A percentile compares a stretch with the other conserved stretches of the same genome.
These are phyloP conservation scores for Pseudococcus longispinus DNA, from an alignment of 2,888 invertebrate species.

Conservation along the genomic window DNA sequence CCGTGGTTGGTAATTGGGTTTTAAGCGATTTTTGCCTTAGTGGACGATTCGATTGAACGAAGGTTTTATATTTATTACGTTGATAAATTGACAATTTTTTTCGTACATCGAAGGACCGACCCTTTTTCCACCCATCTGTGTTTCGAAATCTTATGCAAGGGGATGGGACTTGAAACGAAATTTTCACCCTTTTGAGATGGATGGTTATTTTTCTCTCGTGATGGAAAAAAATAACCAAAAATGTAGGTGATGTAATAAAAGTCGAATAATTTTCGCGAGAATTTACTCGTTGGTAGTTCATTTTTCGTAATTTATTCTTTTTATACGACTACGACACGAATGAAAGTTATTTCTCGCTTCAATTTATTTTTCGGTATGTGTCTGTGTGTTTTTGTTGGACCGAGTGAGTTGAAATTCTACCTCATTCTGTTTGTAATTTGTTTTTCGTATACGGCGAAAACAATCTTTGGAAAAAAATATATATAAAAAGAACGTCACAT, in stretches of 20 bases:
- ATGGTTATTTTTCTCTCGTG: background rate
- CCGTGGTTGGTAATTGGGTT: constrained; percentile 12
- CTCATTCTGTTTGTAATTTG: constrained; percentile 42
- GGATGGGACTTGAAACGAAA: background rate
- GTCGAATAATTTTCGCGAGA: constrained; percentile 2
- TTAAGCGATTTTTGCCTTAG: constrained; percentile 27
- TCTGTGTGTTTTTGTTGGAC: background rate
- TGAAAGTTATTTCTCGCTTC: constrained; percentile 1
- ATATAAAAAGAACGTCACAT: constrained; percentile 26
- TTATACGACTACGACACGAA: background rate
- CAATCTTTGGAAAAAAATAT: constrained; percentile 6
- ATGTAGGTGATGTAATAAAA: constrained; percentile 21
- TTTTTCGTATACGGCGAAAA: constrained; percentile 32
- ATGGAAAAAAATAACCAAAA: constrained; percentile 1
- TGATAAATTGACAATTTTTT: constrained; percentile 39
- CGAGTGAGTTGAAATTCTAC: background rate
- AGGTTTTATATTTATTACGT: constrained; percentile 6
- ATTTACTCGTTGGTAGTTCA: background rate
- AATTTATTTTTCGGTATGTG: constrained; percentile 21
- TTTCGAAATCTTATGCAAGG: background rate
- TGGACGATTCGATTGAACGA: constrained; percentile 16
- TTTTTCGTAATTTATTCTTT: constrained; percentile 31
- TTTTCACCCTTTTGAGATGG: background rate
- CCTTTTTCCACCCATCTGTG: background rate
- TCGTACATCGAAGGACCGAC: background rate